Evolutionary conservation across 2,113 vertebrate genomes (phyloP).

Genomic region (Takifugu bimaculatus): DNA sequence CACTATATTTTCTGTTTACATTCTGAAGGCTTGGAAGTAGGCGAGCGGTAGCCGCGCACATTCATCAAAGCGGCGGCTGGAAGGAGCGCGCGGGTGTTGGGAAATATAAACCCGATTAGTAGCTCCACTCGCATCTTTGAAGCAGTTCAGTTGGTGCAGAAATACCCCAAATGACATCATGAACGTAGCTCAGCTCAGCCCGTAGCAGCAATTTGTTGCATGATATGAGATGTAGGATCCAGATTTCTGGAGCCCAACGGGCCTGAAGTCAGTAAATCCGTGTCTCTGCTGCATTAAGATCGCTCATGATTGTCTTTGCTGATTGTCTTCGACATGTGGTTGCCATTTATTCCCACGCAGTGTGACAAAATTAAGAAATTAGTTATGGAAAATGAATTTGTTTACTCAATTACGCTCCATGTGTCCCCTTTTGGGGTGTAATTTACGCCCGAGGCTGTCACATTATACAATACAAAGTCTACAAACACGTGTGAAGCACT

Average conservation of each 20-base stretch:
- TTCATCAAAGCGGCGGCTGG: not conserved
- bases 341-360: no score
- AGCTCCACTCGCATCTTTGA: not conserved
- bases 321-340: no score
- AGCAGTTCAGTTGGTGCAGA: not conserved
- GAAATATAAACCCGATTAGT: not conserved
- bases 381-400: no score
- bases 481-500: not conserved
- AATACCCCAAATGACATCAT: not conserved
- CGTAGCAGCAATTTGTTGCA: not conserved
- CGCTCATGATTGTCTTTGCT: no score
- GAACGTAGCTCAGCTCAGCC: not conserved
- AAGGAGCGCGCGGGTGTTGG: not conserved
- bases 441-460: no score
- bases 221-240: not conserved
- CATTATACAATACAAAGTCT: not conserved
- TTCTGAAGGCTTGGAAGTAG: constrained; percentile 9
- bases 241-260: not conserved
- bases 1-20: constrained; percentile 21
- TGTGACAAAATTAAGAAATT: no score
- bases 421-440: no score
- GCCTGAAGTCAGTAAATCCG: no score
- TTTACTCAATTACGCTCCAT: no score
- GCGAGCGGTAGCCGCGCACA: not conserved
- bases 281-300: no score